Evolutionary conservation across 2,888 invertebrate species (phyloP).

Genomic region (Griposia aprilina): DNA sequence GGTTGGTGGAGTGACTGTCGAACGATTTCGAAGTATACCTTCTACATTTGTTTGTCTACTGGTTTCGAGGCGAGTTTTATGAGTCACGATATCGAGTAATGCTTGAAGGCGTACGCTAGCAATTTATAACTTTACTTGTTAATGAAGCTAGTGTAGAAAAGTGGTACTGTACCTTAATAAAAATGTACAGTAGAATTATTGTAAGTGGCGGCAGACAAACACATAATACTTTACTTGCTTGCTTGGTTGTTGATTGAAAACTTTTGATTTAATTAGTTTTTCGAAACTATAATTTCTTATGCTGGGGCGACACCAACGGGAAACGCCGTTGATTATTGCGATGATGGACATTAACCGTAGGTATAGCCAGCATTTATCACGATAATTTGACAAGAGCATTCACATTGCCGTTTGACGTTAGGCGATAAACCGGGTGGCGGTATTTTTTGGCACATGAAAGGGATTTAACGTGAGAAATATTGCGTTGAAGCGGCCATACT

Average conservation of each 20-base stretch:
- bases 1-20: too few relatives aligned
- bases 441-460: too few relatives aligned
- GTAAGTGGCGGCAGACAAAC: not conserved
- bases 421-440: too few relatives aligned
- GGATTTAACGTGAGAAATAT: too few relatives aligned
- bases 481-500: too few relatives aligned
- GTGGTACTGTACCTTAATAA: not conserved
- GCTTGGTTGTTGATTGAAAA: not conserved
- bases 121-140: conserved; percentile 46
- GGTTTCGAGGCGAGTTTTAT: conserved; percentile 21
- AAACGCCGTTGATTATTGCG: too few relatives aligned
- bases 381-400: too few relatives aligned
- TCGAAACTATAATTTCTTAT: not conserved
- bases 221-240: too few relatives aligned
- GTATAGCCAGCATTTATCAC: too few relatives aligned
- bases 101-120: conserved; percentile 28
- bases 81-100: conserved; percentile 44
- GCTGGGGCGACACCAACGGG: too few relatives aligned
- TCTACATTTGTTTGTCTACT: not conserved
- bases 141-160: conserved; percentile 32
- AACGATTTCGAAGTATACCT: not conserved
- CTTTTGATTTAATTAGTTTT: not conserved
- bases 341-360: too few relatives aligned
- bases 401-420: too few relatives aligned
- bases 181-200: not conserved